These are phyloP conservation scores for Drosophila formosana DNA, from an alignment of 2,888 invertebrate species.

Conservation along the genomic window DNA sequence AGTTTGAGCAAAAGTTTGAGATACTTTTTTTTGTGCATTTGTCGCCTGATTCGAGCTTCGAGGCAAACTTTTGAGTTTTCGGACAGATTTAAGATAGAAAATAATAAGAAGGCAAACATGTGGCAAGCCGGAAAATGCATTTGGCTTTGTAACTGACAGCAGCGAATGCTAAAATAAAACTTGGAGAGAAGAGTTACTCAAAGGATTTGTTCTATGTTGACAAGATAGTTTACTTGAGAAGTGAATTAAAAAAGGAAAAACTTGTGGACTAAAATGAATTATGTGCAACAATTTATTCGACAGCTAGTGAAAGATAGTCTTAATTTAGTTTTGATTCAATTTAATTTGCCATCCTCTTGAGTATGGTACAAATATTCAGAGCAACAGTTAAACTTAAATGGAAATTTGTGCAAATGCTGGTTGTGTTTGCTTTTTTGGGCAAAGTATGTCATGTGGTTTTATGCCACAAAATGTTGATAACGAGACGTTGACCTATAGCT, in stretches of 20 bases:
- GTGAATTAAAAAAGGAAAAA: background rate
- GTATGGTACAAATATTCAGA: background rate
- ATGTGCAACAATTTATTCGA: too few relatives aligned
- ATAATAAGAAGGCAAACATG: constrained; percentile 16
- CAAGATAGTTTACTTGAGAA: background rate
- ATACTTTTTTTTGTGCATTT: constrained; percentile 18
- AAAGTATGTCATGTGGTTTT: constrained; percentile 4
- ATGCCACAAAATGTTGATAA: constrained; percentile 19
- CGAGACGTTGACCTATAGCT: constrained; percentile 24
- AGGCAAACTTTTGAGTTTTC: constrained; percentile 31
- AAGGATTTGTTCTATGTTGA: background rate
- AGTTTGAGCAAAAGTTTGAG: constrained; percentile 18
- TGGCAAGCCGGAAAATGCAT: constrained; percentile 15
- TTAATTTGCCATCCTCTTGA: background rate
- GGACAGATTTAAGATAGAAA: constrained; percentile 18
- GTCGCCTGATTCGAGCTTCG: constrained; percentile 26
- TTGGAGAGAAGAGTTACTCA: background rate
- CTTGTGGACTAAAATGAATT: background rate
- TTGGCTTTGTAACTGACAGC: constrained; percentile 25
- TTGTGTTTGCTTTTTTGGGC: background rate
- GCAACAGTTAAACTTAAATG: background rate
- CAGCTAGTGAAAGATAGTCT: background rate
- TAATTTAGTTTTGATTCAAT: background rate
- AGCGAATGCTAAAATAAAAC: constrained; percentile 3
- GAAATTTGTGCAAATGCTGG: background rate